Evolutionary conservation across 2,888 invertebrate species (phyloP).

Genomic region (Epinotia demarniana): DNA sequence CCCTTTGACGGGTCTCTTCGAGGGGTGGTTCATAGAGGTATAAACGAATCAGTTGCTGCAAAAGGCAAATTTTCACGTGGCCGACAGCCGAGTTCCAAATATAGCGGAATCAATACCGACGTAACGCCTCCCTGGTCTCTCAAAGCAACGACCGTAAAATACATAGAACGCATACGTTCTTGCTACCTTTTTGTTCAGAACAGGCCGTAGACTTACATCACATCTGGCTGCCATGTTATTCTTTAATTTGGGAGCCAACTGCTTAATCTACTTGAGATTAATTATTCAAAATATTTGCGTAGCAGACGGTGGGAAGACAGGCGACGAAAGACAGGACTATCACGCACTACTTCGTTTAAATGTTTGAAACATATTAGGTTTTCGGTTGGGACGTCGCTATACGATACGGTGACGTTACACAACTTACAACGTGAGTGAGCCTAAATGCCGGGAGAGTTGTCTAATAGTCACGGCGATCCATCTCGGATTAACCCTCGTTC

Average conservation of each 20-base stretch:
- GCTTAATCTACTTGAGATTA: constrained; percentile 26
- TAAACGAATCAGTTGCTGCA: constrained; percentile 6
- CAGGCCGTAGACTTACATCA: constrained; percentile 29
- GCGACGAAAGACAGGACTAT: not conserved
- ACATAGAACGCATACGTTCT: not conserved
- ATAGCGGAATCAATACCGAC: constrained; percentile 46
- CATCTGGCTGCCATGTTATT: constrained; percentile 29
- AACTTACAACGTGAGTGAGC: too few relatives aligned
- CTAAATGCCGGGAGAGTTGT: too few relatives aligned
- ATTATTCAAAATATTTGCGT: constrained; percentile 32
- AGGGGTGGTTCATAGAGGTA: not conserved
- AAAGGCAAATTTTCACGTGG: constrained; percentile 37
- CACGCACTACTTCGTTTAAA: not conserved
- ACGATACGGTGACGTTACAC: too few relatives aligned
- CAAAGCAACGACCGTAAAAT: constrained; percentile 1
- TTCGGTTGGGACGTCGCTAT: too few relatives aligned
- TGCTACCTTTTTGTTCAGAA: constrained; percentile 13
- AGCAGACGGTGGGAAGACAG: constrained; percentile 1
- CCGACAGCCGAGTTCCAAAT: constrained; percentile 39
- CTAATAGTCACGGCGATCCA: too few relatives aligned
- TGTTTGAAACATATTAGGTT: not conserved
- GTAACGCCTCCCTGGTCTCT: constrained; percentile 14
- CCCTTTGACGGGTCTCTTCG: not conserved
- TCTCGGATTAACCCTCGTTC: too few relatives aligned
- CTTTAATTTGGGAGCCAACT: constrained; percentile 24